Percentiles rank a stretch among this genome's conserved stretches.
These are phyloP conservation scores for Hyles euphorbiae DNA, from an alignment of 1,140 invertebrate species.

Conservation along the genomic window DNA sequence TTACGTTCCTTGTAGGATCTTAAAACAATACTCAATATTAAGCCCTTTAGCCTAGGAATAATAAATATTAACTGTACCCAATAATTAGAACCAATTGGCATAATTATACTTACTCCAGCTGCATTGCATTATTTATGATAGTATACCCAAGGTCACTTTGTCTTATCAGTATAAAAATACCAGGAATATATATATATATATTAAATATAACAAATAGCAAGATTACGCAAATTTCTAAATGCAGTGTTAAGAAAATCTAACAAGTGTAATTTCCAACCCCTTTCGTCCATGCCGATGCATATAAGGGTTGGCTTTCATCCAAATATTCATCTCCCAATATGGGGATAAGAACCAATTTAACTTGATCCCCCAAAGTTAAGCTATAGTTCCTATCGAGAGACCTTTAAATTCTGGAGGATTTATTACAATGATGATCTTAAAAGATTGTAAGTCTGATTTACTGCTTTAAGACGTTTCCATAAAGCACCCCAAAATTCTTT, in stretches of 20 bases:
- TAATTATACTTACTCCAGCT: no score
- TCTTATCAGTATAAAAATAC: no score
- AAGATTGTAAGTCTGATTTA: conserved; percentile 39
- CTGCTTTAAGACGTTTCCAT: conserved; percentile 28
- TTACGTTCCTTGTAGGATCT: no score
- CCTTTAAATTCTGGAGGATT: conserved; percentile 19
- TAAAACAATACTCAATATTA: no score
- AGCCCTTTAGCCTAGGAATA: no score
- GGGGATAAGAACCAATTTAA: conserved; percentile 21
- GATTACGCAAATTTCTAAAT: neutral
- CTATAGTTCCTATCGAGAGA: neutral
- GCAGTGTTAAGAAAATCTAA: conserved; percentile 23
- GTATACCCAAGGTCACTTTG: no score
- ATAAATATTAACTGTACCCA: no score
- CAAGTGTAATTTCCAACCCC: conserved; percentile 18
- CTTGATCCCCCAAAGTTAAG: conserved; percentile 5
- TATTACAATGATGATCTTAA: conserved; percentile 28
- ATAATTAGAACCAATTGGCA: no score
- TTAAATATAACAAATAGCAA: no score
- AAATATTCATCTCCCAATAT: conserved; percentile 24
- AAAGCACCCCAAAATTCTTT: no score
- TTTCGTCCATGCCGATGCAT: conserved; percentile 39
- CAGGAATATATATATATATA: no score
- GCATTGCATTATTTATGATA: no score
- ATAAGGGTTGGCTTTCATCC: conserved; percentile 31